Evolutionary conservation across 1,140 invertebrate genomes (phyloP), one percentile per base, ranked within the genome.

Genomic region (Papilio glaucus): DNA sequence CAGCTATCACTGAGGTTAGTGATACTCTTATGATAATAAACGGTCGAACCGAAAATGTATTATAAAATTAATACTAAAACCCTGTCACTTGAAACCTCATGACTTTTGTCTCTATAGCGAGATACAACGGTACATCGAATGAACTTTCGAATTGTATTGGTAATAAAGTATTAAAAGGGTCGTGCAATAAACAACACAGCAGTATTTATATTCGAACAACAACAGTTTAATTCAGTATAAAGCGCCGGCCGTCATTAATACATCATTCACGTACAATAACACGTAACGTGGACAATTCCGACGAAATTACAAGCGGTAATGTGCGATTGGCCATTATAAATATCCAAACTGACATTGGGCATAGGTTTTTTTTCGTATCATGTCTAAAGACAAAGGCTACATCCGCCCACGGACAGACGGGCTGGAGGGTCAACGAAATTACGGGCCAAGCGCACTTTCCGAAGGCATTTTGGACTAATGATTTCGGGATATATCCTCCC

Each of bases 401-500:
- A 85, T 85, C 84, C 90, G 84, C 90, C 90, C 89, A 92, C 88
- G 79, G 79, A 77, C 76, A 75, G 69, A n/a, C n/a, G 42, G 78
- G 79, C 39, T 68, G 76, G 84, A 84, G 86, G 81, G 83, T 81
- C 81, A 80, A 82, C 84, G 76, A 88, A 90, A 90, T 92, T 92
- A 92, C 84, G 81, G 81, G 76, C 62, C 72, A 72, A 80, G 81
- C 81, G 81, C 79, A 77, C 78, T 86, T 90, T 86, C 78, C 76
- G 81, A 72, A 87, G 73, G 81, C 88, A 92, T 91, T 91, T 87
- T 86, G 77, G 79, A 81, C 89, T 92, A 92, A 92, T 92, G 90
- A 92, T 91, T 92, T 88, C 78, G 85, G 90, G 72, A 86, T 72
- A 85, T 87, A 89, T 71, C 90, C 89, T 90, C 90, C 90, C 90